phyloP scores from a whole-genome alignment of 2,113 vertebrate genomes.

The Picathartes gymnocephalus region DNA sequence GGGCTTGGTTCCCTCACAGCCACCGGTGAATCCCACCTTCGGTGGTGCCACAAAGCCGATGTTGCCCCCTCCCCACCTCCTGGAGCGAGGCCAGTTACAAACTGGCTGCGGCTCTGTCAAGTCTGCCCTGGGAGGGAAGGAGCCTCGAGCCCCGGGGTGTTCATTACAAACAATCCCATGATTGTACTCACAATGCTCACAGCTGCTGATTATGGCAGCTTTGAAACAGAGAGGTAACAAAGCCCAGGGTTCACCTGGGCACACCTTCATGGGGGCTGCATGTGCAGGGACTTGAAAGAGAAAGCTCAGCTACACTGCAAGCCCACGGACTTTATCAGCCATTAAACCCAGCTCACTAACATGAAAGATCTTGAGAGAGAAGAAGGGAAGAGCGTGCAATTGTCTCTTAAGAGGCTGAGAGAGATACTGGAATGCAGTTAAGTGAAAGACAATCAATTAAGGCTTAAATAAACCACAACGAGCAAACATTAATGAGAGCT shows the following conservation, averaged over 20 bases:
- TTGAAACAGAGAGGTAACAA: neutral
- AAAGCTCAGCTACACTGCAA: neutral
- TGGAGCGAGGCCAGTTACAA: neutral
- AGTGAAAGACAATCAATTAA: conserved; percentile 47
- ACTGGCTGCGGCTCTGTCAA: neutral
- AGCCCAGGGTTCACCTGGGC: neutral
- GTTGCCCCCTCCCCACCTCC: neutral
- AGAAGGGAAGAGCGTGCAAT: neutral
- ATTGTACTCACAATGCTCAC: rapidly evolving
- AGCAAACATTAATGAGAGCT: conserved; percentile 31
- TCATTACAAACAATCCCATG: rapidly evolving
- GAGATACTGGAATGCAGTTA: neutral
- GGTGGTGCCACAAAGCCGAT: rapidly evolving
- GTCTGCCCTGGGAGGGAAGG: neutral
- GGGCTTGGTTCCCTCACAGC: neutral
- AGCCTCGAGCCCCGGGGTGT: rapidly evolving
- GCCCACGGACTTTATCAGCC: neutral
- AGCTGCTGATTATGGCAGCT: neutral
- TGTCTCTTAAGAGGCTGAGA: neutral
- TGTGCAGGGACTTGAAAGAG: neutral
- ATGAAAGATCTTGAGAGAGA: neutral
- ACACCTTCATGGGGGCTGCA: neutral
- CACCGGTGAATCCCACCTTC: rapidly evolving
- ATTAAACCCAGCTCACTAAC: neutral
- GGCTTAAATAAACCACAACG: conserved; percentile 47